Evolutionary conservation across 2,888 invertebrate genomes (phyloP).

Genomic region (Polyommatus iphigenia): DNA sequence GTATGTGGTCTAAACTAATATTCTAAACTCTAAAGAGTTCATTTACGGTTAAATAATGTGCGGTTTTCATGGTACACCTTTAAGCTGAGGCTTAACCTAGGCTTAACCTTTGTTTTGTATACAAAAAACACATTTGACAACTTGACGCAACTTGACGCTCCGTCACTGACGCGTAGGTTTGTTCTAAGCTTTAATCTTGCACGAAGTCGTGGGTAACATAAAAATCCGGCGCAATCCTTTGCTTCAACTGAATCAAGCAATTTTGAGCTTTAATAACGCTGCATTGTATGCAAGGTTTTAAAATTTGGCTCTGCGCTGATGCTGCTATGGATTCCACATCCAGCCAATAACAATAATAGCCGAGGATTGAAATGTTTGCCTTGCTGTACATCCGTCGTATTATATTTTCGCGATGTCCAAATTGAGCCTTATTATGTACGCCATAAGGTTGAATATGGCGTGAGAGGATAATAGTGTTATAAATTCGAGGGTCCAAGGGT

Average conservation of each 20-base stretch:
- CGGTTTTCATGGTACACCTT: no score
- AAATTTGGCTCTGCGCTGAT: not conserved
- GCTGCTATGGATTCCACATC: not conserved
- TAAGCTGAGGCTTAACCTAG: no score
- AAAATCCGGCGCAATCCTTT: no score
- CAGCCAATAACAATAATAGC: constrained; percentile 22
- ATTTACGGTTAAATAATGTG: no score
- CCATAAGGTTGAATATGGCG: not conserved
- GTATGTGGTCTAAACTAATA: no score
- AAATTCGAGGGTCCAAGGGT: constrained; percentile 24
- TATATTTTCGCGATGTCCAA: not conserved
- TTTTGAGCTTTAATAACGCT: not conserved
- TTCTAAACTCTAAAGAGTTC: no score
- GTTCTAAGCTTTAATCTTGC: no score
- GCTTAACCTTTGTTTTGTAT: no score
- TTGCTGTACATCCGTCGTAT: constrained; percentile 17
- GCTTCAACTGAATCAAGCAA: not conserved
- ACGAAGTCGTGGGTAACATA: no score
- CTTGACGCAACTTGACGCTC: no score
- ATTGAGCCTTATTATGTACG: not conserved
- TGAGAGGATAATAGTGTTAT: not conserved
- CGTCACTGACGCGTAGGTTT: no score
- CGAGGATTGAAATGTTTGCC: constrained; percentile 20
- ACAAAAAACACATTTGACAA: no score
- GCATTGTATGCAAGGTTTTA: not conserved